phyloP scores from a whole-genome alignment of 2,888 invertebrate genomes.

The Caenorhabditis sp. region DNA sequence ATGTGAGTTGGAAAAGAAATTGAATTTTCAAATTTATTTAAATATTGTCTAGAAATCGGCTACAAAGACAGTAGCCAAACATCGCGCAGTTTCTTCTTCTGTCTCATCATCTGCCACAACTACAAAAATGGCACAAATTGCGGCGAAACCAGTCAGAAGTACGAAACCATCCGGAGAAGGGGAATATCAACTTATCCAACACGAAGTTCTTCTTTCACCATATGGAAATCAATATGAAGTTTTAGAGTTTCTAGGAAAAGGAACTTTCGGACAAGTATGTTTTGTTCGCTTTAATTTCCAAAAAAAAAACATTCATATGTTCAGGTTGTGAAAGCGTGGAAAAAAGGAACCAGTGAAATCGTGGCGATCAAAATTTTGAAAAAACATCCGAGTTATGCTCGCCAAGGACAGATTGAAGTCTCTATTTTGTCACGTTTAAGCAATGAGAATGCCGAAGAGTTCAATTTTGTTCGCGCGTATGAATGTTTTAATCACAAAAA shows the following conservation, averaged over 20 bases:
- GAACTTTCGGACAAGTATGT: conserved; percentile 86
- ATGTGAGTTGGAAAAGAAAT: conserved; percentile 5
- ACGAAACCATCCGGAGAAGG: conserved; percentile 63
- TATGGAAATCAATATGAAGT: conserved; percentile 70
- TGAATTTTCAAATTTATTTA: conserved; percentile 1
- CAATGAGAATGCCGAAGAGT: conserved; percentile 97
- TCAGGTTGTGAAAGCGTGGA: conserved; percentile 99
- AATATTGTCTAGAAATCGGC: conserved; percentile 5
- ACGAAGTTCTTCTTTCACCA: conserved; percentile 69
- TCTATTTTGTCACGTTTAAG: conserved; percentile 74
- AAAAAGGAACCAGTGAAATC: conserved; percentile 99
- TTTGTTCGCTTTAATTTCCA: conserved; percentile 60
- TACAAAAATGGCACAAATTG: conserved; percentile 36
- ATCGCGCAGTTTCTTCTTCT: background rate
- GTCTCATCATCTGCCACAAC: conserved; percentile 7
- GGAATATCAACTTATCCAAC: conserved; percentile 70
- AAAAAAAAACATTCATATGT: background rate
- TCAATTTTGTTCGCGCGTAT: conserved; percentile 99
- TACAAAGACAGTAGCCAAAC: conserved; percentile 12
- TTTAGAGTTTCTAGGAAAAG: conserved; percentile 93
- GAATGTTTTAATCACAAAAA: conserved; percentile 97
- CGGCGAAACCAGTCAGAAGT: conserved; percentile 34
- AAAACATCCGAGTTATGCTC: conserved; percentile 99
- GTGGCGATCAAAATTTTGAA: conserved; percentile 99
- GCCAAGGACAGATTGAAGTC: conserved; percentile 97